These are phyloP conservation scores for Boloria euphrosyne DNA, from an alignment of 2,888 invertebrate species.

Conservation along the genomic window DNA sequence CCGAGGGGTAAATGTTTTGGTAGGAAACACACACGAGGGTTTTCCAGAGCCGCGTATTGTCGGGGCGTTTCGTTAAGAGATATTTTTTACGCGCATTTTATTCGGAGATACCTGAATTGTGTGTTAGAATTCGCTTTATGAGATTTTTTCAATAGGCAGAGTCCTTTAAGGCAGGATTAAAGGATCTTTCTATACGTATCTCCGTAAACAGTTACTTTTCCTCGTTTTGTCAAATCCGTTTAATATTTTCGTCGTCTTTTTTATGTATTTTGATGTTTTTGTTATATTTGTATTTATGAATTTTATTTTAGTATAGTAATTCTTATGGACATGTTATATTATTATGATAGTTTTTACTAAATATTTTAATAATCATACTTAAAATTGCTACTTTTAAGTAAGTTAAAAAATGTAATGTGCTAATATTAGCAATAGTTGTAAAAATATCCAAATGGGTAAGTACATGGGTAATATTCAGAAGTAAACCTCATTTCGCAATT, in stretches of 20 bases:
- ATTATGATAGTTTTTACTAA: no score
- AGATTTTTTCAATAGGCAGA: conserved; percentile 69
- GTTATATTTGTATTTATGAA: conserved; percentile 21
- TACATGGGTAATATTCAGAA: no score
- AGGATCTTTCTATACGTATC: conserved; percentile 59
- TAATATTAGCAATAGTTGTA: no score
- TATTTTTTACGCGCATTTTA: conserved; percentile 78
- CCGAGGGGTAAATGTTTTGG: conserved; percentile 82
- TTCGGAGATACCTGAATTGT: conserved; percentile 79
- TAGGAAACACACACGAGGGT: conserved; percentile 81
- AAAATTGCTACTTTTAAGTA: no score
- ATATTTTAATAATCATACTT: no score
- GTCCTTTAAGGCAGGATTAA: conserved; percentile 66
- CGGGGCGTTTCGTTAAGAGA: conserved; percentile 60
- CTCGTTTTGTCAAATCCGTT: conserved; percentile 51
- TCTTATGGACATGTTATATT: neutral
- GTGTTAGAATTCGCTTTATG: conserved; percentile 78
- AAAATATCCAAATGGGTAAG: no score
- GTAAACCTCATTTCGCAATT: no score
- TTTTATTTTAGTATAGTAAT: neutral
- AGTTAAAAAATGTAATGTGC: no score
- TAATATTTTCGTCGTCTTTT: conserved; percentile 46
- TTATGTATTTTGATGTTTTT: conserved; percentile 30
- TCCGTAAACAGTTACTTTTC: conserved; percentile 63
- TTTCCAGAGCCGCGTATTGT: conserved; percentile 77